A percentile compares a stretch with the other conserved stretches of the same genome.
These are phyloP conservation scores for Eupristina koningsbergeri DNA, from an alignment of 1,140 invertebrate species.

Conservation along the genomic window DNA sequence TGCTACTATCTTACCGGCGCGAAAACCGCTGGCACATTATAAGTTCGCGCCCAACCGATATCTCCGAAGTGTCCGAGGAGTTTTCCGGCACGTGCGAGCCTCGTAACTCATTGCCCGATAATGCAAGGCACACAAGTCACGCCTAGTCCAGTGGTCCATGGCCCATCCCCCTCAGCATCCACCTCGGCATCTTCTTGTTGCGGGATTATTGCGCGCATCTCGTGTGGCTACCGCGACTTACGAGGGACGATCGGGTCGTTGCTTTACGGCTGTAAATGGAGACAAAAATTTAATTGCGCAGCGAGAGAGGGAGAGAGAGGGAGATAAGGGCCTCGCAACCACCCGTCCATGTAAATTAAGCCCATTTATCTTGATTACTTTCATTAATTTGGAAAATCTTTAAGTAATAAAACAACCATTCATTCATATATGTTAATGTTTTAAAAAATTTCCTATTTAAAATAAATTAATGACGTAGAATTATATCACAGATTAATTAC, in stretches of 20 bases:
- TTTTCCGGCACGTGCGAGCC: conserved; percentile 23
- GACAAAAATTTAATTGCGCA: conserved; percentile 38
- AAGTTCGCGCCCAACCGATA: conserved; percentile 9
- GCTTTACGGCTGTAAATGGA: neutral
- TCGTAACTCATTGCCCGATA: conserved; percentile 43
- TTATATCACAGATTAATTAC: too few species aligned
- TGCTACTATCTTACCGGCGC: neutral
- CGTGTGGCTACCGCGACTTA: conserved; percentile 34
- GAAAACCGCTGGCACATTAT: conserved; percentile 18
- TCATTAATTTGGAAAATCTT: too few species aligned
- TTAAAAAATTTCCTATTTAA: too few species aligned
- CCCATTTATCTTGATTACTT: neutral
- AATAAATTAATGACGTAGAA: too few species aligned
- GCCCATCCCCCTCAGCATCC: too few species aligned
- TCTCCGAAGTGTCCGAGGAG: neutral
- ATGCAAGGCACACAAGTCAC: conserved; percentile 36
- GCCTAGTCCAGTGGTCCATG: too few species aligned
- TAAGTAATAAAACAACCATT: too few species aligned
- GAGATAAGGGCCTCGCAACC: neutral
- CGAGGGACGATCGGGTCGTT: neutral
- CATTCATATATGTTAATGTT: too few species aligned
- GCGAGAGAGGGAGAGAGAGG: neutral
- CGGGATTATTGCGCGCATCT: conserved; percentile 17
- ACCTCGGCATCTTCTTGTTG: neutral
- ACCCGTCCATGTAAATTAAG: neutral